Percentiles rank a stretch among this genome's conserved stretches.
phyloP scores from a whole-genome alignment of 2,888 invertebrate species.

The Dasypogon diadema region DNA sequence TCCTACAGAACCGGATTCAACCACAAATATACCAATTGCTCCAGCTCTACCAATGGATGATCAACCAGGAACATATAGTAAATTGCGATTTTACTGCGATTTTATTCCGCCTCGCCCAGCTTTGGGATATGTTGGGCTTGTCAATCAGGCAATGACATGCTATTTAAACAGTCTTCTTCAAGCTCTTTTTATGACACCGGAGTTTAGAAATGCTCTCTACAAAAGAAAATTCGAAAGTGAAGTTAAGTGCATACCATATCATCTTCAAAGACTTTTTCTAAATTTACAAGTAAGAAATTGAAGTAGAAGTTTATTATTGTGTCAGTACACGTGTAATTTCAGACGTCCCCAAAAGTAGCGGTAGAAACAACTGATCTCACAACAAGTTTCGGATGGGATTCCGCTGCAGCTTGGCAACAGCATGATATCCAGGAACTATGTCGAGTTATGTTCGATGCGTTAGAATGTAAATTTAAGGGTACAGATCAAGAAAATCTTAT shows the following conservation, averaged over 20 bases:
- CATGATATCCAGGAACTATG: conserved; percentile 93
- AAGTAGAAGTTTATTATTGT: background rate
- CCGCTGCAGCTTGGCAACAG: conserved; percentile 90
- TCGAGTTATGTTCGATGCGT: conserved; percentile 90
- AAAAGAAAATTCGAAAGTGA: conserved; percentile 83
- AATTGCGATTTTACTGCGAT: conserved; percentile 51
- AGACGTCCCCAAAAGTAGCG: conserved; percentile 83
- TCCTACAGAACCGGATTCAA: conserved; percentile 64
- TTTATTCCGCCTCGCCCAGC: conserved; percentile 34
- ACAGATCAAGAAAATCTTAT: conserved; percentile 86
- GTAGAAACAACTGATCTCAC: conserved; percentile 90
- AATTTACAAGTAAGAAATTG: conserved; percentile 77
- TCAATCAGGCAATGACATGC: conserved; percentile 94
- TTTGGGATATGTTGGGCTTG: conserved; percentile 78
- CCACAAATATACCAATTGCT: conserved; percentile 57
- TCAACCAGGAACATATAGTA: conserved; percentile 50
- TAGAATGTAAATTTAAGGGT: conserved; percentile 86
- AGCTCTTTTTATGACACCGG: conserved; percentile 91
- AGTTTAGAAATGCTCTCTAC: conserved; percentile 89
- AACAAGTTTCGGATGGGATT: conserved; percentile 91
- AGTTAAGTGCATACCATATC: conserved; percentile 83
- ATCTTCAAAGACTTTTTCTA: conserved; percentile 86
- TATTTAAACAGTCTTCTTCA: conserved; percentile 90
- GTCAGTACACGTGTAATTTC: conserved; percentile 56
- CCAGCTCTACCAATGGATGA: conserved; percentile 54